Conservation (phyloP, 2,888 invertebrate genomes). For the Ypsolopha sequella region DNA sequence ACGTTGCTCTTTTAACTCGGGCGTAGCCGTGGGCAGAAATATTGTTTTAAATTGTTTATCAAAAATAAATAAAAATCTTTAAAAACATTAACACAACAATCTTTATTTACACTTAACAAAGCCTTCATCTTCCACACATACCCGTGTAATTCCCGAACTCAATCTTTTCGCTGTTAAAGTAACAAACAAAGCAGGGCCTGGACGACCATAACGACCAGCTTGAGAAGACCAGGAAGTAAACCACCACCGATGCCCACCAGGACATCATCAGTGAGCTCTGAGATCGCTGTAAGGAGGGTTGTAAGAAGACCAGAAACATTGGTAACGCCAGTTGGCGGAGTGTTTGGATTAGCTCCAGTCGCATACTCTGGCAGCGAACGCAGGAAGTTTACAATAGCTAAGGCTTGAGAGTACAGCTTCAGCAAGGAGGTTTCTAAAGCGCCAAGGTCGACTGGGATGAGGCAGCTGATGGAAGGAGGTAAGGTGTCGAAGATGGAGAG, state of each 20-base stretch:
- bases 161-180: conserved; percentile 15
- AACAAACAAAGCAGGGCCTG: conserved; percentile 37
- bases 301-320: conserved; percentile 43
- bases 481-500: conserved; percentile 59
- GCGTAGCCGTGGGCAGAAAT: no score
- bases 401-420: conserved; percentile 52
- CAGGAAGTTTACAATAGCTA: conserved; percentile 57
- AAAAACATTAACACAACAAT: not conserved
- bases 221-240: conserved; percentile 44
- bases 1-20: no score
- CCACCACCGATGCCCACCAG: conserved; percentile 46
- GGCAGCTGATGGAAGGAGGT: conserved; percentile 45
- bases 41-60: not conserved
- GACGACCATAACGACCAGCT: conserved; percentile 46
- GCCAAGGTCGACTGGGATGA: conserved; percentile 53
- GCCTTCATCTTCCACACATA: not conserved
- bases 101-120: not conserved
- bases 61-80: not conserved
- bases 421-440: conserved; percentile 53
- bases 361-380: conserved; percentile 49
- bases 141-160: not conserved
- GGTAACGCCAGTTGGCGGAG: conserved; percentile 28
- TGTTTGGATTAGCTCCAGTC: conserved; percentile 43
- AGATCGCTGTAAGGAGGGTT: conserved; percentile 31
- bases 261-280: conserved; percentile 45